Evolutionary conservation across 2,888 invertebrate species (phyloP).

Genomic region (Hartigia nigra): DNA sequence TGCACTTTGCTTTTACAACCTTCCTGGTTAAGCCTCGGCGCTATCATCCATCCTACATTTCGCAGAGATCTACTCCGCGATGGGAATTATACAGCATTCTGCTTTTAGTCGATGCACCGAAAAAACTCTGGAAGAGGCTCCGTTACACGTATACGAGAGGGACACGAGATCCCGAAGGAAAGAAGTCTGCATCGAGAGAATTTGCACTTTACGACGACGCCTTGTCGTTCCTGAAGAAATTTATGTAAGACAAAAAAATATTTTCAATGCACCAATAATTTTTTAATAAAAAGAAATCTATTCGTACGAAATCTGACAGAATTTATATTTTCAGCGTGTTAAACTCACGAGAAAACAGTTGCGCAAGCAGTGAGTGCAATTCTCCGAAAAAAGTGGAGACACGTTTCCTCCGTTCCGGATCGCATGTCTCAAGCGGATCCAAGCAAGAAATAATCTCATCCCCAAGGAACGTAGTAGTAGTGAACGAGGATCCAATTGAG

Average conservation of each 20-base stretch:
- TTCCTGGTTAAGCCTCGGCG: neutral
- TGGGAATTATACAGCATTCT: neutral
- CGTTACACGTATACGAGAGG: neutral
- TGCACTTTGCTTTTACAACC: neutral
- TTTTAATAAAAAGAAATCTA: neutral
- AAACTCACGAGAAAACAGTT: slow-evolving; percentile 38
- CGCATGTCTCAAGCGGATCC: slow-evolving; percentile 41
- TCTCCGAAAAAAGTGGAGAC: slow-evolving; percentile 39
- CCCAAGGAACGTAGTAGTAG: neutral
- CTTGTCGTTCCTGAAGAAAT: neutral
- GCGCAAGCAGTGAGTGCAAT: slow-evolving; percentile 43
- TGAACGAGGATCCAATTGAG: neutral
- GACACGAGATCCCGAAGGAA: neutral
- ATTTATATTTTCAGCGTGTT: slow-evolving; percentile 23
- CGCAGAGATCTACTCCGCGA: neutral
- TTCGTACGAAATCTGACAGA: neutral
- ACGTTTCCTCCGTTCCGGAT: slow-evolving; percentile 39
- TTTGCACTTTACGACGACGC: neutral
- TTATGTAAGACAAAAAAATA: neutral
- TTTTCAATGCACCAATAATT: too few species aligned
- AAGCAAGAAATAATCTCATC: slow-evolving; percentile 25
- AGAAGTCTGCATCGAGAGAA: neutral
- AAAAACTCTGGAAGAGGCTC: neutral
- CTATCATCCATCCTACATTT: neutral
- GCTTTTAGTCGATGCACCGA: neutral